A percentile compares a stretch with the other conserved stretches of the same genome.
These are phyloP conservation scores for Paraescarpia echinospica DNA, from an alignment of 1,140 invertebrate species.

Conservation along the genomic window DNA sequence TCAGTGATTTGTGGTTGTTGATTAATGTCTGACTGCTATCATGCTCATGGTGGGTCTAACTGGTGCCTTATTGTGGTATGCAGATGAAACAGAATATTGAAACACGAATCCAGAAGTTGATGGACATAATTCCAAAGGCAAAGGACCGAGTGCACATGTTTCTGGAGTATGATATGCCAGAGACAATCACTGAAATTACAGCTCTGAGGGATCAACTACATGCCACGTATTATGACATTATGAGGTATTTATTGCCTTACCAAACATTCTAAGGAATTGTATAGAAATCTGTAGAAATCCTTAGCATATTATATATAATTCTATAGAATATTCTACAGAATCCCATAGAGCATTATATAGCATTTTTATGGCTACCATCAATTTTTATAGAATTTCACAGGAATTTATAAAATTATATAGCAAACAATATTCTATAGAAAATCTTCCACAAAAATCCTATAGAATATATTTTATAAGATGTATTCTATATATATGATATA, in stretches of 20 bases:
- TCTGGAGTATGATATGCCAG: not conserved
- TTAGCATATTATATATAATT: too few relatives aligned
- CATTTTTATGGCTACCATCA: too few relatives aligned
- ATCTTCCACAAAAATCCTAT: too few relatives aligned
- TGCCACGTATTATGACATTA: not conserved
- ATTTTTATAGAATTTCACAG: too few relatives aligned
- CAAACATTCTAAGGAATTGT: too few relatives aligned
- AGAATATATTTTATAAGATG: too few relatives aligned
- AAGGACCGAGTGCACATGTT: not conserved
- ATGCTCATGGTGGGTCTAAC: not conserved
- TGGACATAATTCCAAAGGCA: not conserved
- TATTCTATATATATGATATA: too few relatives aligned
- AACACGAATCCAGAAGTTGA: not conserved
- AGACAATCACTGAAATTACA: not conserved
- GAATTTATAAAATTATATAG: too few relatives aligned
- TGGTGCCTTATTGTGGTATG: not conserved
- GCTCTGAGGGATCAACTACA: not conserved
- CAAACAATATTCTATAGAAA: too few relatives aligned
- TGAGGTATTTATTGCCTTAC: not conserved
- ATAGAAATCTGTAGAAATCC: too few relatives aligned
- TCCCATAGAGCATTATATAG: too few relatives aligned
- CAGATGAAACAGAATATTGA: constrained; percentile 1
- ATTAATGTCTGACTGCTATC: not conserved
- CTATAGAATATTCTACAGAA: too few relatives aligned
- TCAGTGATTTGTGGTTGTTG: not conserved